Evolutionary conservation across 2,888 invertebrate species (phyloP).

Genomic region (Philaethria dido): DNA sequence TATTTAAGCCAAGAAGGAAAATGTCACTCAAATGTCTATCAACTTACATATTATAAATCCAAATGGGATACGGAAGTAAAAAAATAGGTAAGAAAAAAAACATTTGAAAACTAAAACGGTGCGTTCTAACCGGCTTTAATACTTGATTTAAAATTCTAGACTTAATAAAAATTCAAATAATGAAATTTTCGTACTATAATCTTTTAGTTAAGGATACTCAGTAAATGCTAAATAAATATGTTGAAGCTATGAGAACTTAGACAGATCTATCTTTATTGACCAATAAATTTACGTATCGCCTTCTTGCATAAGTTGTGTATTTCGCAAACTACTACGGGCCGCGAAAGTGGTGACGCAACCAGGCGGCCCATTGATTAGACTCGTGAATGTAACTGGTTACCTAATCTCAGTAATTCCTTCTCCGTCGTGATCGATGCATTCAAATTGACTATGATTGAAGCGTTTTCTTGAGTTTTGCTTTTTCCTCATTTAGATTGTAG

Average conservation of each 20-base stretch:
- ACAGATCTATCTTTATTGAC: slow-evolving; percentile 25
- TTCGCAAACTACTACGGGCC: slow-evolving; percentile 71
- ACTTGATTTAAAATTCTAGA: neutral
- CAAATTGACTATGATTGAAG: slow-evolving; percentile 21
- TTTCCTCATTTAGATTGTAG: neutral
- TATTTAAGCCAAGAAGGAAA: slow-evolving; percentile 18
- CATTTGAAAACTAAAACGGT: neutral
- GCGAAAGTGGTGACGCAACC: slow-evolving; percentile 79
- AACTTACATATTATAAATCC: slow-evolving; percentile 29
- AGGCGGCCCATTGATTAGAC: slow-evolving; percentile 75
- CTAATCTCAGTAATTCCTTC: slow-evolving; percentile 60
- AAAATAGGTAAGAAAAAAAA: slow-evolving; percentile 5
- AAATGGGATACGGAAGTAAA: slow-evolving; percentile 23
- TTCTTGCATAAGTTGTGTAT: slow-evolving; percentile 71
- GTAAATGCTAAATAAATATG: neutral
- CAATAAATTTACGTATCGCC: slow-evolving; percentile 67
- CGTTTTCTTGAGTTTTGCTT: neutral
- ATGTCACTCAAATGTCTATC: slow-evolving; percentile 36
- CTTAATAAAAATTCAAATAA: neutral
- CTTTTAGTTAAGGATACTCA: neutral
- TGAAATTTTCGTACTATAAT: neutral
- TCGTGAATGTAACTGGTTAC: slow-evolving; percentile 73
- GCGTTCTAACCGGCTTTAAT: neutral
- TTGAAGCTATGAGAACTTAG: neutral
- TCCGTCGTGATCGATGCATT: slow-evolving; percentile 41